Percentiles rank a stretch among this genome's conserved stretches.
phyloP scores from a whole-genome alignment of 2,888 invertebrate species.

The Mechanitis messenoides region DNA sequence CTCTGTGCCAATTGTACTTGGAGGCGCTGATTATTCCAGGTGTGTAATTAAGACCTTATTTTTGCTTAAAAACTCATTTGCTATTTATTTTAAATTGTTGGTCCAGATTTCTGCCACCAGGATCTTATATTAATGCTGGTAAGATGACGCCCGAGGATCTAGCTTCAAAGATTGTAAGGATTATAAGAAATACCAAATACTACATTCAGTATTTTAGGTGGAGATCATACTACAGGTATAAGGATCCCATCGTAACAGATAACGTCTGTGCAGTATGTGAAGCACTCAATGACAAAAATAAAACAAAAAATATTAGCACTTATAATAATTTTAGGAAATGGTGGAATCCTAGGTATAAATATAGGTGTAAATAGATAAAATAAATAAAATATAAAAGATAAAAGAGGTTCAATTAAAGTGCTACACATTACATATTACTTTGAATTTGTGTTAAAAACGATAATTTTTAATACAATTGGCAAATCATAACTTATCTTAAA shows the following conservation, averaged over 20 bases:
- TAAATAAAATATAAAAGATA: too few relatives aligned
- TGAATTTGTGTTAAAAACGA: too few relatives aligned
- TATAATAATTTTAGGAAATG: constrained; percentile 50
- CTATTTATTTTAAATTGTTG: constrained; percentile 7
- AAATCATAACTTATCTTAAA: too few relatives aligned
- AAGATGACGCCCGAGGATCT: constrained; percentile 35
- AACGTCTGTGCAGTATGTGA: constrained; percentile 53
- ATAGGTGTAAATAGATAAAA: constrained; percentile 27
- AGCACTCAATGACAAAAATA: constrained; percentile 43
- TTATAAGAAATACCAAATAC: constrained; percentile 40
- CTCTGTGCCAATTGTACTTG: constrained; percentile 81
- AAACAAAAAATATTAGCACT: constrained; percentile 32
- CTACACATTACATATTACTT: too few relatives aligned
- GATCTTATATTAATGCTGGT: constrained; percentile 53
- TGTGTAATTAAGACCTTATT: constrained; percentile 27
- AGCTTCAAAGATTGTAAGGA: constrained; percentile 42
- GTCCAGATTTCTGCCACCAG: constrained; percentile 63
- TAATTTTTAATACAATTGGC: too few relatives aligned
- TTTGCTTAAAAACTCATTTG: not conserved
- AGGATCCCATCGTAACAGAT: constrained; percentile 36
- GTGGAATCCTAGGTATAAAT: constrained; percentile 48
- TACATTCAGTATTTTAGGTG: constrained; percentile 52
- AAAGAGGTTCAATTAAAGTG: too few relatives aligned
- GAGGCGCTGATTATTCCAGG: constrained; percentile 79
- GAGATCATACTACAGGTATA: constrained; percentile 46